phyloP scores from a whole-genome alignment of 2,888 invertebrate genomes.

The Macrophya alboannulata region DNA sequence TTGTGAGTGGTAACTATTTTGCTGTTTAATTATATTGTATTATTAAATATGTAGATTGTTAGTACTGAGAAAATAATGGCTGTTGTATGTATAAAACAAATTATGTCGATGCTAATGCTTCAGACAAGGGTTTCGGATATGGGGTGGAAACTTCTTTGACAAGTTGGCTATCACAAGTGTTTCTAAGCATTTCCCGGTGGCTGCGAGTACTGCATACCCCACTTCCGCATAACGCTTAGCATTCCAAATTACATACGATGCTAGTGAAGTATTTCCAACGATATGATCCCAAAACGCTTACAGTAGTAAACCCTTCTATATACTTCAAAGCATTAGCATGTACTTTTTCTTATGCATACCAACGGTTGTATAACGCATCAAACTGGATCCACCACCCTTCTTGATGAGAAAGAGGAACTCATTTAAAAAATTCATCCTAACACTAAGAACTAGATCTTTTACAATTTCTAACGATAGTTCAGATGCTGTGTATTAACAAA shows the following conservation, averaged over 20 bases:
- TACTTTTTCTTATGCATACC: neutral
- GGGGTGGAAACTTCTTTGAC: neutral
- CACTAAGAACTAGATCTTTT: neutral
- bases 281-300: neutral
- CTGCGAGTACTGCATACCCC: too few species aligned
- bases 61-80: neutral
- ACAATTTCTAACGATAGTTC: neutral
- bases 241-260: too few species aligned
- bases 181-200: too few species aligned
- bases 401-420: constrained; percentile 13
- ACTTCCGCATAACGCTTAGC: too few species aligned
- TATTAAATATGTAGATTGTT: neutral
- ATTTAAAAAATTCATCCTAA: neutral
- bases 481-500: neutral
- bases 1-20: constrained; percentile 15
- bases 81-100: neutral
- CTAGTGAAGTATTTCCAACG: too few species aligned
- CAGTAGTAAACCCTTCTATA: neutral
- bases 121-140: too few species aligned
- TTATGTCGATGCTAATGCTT: neutral
- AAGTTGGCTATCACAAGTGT: too few species aligned
- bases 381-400: neutral
- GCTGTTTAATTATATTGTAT: constrained; percentile 34
- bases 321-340: neutral
- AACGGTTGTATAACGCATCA: neutral